Conservation (phyloP, 2,888 invertebrate genomes). For the Molorchus minor region DNA sequence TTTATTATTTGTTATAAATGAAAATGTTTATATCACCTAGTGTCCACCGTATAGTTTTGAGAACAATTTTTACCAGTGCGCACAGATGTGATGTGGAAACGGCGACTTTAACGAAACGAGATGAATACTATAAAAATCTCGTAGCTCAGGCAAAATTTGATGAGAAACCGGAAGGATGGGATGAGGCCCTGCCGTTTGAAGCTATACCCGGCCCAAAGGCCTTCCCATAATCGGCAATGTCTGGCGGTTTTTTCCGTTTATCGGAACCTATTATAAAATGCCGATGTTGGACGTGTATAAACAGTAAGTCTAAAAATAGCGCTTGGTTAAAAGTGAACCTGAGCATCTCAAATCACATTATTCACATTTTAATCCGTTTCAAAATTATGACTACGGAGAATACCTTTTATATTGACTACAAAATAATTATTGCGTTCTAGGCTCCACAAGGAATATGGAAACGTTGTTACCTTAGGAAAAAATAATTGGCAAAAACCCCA, state of each 20-base stretch:
- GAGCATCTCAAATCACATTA: not conserved
- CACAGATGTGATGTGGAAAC: not conserved
- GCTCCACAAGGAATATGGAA: slow-evolving; percentile 57
- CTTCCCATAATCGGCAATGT: slow-evolving; percentile 52
- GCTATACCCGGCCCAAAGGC: slow-evolving; percentile 53
- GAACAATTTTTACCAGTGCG: slow-evolving; percentile 1
- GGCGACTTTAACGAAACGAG: slow-evolving; percentile 1
- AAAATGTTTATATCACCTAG: too few relatives aligned
- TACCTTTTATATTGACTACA: not conserved
- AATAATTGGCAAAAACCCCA: slow-evolving; percentile 44
- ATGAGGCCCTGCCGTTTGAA: slow-evolving; percentile 47
- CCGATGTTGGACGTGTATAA: slow-evolving; percentile 38
- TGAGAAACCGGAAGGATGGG: slow-evolving; percentile 49
- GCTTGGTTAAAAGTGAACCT: slow-evolving; percentile 26
- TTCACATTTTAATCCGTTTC: not conserved
- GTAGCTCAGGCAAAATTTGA: slow-evolving; percentile 15
- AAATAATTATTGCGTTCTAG: slow-evolving; percentile 9
- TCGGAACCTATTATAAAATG: slow-evolving; percentile 46
- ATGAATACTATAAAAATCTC: slow-evolving; percentile 26
- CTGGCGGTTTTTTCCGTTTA: slow-evolving; percentile 50
- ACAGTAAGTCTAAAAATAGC: slow-evolving; percentile 34
- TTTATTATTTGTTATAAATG: too few relatives aligned
- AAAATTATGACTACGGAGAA: not conserved
- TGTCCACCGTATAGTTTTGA: not conserved
- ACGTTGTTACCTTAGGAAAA: slow-evolving; percentile 62